Evolutionary conservation across 1,140 invertebrate species (phyloP), one percentile per base, ranked within the genome.

Genomic region (Acromyrmex heyeri): DNA sequence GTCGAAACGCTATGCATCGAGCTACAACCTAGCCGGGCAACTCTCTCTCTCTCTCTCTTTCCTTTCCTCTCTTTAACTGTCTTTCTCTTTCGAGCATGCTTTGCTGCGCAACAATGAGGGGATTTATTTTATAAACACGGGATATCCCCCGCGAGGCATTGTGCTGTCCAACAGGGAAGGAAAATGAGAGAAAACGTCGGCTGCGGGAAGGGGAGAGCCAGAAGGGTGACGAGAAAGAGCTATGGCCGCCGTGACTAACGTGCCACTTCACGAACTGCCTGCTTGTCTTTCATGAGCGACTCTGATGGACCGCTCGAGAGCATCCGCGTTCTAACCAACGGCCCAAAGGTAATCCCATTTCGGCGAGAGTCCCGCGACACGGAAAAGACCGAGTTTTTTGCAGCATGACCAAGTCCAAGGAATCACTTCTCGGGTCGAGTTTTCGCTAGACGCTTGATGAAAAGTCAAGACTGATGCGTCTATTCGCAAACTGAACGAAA

Each of bases 51-150:
- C 18, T 55, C 27, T 6, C 38, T 27, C 34, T 24, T 50, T 34
- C n/a, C n/a, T 27, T 69, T 2, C 38, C 44, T 44, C 27, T 24
- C 67, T 44, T 44, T 48, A 72, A 18, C 64, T 67, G 44, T 73
- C 86, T 82, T 73, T 82, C 81, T 81, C 77, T 57, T 50, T 81
- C 77, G 64, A 81, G 77, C 64, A 81, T 70, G 89, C 72, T 86
- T 85, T 86, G 65, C 83, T 81, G 85, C 73, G 62, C 87, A 90
- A 90, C 90, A 91, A 91, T 91, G 90, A 86, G 38, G 69, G 87
- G 89, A 89, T 91, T 88, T 91, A 91, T 91, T 91, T 89, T 91
- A 91, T 91, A 91, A 91, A 91, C 90, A 91, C 89, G 77, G 70
- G 89, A 86, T 90, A 90, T 88, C 62, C 88, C 86, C 88, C 57